Evolutionary conservation across 2,888 invertebrate species (phyloP).

Genomic region (Thera britannica): DNA sequence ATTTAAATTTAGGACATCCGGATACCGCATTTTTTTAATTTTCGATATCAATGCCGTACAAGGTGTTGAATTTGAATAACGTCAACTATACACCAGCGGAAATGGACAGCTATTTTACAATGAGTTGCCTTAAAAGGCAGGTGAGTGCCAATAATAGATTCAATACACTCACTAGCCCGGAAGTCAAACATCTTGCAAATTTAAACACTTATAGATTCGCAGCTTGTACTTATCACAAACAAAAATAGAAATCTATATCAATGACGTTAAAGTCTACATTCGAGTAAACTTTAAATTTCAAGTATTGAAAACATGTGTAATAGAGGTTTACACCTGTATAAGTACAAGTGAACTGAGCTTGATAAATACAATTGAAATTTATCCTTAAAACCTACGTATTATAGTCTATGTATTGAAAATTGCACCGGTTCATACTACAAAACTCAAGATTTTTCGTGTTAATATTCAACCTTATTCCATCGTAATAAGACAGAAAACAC

Average conservation of each 20-base stretch:
- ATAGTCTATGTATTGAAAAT: slow-evolving; percentile 13
- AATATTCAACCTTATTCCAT: slow-evolving; percentile 18
- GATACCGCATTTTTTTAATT: neutral
- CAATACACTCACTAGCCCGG: slow-evolving; percentile 39
- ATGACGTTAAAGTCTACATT: slow-evolving; percentile 4
- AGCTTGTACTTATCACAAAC: slow-evolving; percentile 14
- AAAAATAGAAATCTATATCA: slow-evolving; percentile 4
- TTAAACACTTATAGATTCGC: slow-evolving; percentile 31
- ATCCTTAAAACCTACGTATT: slow-evolving; percentile 8
- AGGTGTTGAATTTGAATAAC: slow-evolving; percentile 31
- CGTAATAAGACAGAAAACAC: slow-evolving; percentile 16
- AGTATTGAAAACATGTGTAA: slow-evolving; percentile 9
- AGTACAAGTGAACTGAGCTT: neutral
- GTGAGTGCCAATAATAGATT: slow-evolving; percentile 44
- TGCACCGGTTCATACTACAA: neutral
- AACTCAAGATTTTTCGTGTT: neutral
- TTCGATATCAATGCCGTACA: slow-evolving; percentile 7
- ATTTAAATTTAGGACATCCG: neutral
- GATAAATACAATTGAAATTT: slow-evolving; percentile 10
- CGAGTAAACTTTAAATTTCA: neutral
- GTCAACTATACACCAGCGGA: slow-evolving; percentile 30
- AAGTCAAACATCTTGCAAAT: slow-evolving; percentile 47
- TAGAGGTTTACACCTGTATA: slow-evolving; percentile 16
- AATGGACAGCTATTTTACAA: slow-evolving; percentile 38
- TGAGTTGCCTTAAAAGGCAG: slow-evolving; percentile 37